Percentiles rank a stretch among this genome's conserved stretches.
These are phyloP conservation scores for Synanceia verrucosa DNA, from an alignment of 2,797 vertebrate genomes.

Conservation along the genomic window DNA sequence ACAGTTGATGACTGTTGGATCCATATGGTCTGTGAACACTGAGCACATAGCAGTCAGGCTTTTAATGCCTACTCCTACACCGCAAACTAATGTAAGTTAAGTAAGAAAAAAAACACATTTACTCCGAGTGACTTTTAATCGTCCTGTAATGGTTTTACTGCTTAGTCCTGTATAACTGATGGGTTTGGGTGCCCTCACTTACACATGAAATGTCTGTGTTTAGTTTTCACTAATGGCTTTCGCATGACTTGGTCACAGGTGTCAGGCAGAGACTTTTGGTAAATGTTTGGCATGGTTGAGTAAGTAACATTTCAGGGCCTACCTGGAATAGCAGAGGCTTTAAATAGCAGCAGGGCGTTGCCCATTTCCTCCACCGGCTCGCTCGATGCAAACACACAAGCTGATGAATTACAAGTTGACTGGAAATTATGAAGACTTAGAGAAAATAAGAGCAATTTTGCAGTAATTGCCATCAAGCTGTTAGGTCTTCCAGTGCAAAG, in stretches of 20 bases:
- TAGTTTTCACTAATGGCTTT: constrained; percentile 70
- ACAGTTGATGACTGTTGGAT: constrained; percentile 5
- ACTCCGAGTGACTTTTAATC: constrained; percentile 61
- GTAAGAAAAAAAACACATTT: constrained; percentile 29
- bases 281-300: constrained; percentile 73
- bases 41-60: constrained; percentile 15
- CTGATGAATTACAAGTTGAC: constrained; percentile 82
- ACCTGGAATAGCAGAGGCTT: constrained; percentile 79
- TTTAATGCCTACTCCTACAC: constrained; percentile 9
- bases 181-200: constrained; percentile 59
- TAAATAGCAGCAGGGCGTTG: constrained; percentile 76
- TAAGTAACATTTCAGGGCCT: constrained; percentile 67
- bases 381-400: constrained; percentile 72
- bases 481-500: constrained; percentile 61
- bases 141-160: constrained; percentile 66
- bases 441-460: constrained; percentile 79
- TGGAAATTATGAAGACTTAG: constrained; percentile 83
- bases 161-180: constrained; percentile 43
- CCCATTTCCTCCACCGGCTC: constrained; percentile 65
- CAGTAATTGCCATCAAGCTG: constrained; percentile 78
- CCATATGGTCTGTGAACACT: constrained; percentile 26
- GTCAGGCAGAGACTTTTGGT: constrained; percentile 74
- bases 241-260: constrained; percentile 74
- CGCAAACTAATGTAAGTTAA: constrained; percentile 29
- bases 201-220: constrained; percentile 63